A percentile compares a stretch with the other conserved stretches of the same genome.
These are phyloP conservation scores for Sitta carolinensis DNA, from an alignment of 2,797 vertebrate species.

Conservation along the genomic window DNA sequence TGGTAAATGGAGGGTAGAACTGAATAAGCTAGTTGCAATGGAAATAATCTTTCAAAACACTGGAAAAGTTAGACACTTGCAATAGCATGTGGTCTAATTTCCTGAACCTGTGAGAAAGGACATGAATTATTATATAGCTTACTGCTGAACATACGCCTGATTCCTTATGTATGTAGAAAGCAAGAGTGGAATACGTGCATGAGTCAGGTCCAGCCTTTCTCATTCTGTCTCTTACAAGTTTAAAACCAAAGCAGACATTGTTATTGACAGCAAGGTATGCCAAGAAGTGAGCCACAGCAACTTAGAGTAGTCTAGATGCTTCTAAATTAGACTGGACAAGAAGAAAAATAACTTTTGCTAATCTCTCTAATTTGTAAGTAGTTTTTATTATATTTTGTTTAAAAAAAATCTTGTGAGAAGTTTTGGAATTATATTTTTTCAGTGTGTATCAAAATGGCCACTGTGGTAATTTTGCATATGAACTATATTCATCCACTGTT, in stretches of 20 bases:
- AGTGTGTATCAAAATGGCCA: neutral
- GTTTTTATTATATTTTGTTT: neutral
- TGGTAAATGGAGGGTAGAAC: constrained; percentile 3
- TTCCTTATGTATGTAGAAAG: neutral
- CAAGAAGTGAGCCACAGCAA: neutral
- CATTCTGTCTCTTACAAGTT: neutral
- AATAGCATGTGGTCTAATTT: constrained; percentile 65
- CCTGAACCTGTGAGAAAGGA: constrained; percentile 45
- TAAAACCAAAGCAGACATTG: neutral
- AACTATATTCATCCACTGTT: neutral
- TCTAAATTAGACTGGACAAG: neutral
- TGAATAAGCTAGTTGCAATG: constrained; percentile 50
- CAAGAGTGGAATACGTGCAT: neutral
- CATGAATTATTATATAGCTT: constrained; percentile 33
- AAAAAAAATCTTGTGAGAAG: neutral
- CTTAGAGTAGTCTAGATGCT: neutral
- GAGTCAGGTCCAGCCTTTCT: neutral
- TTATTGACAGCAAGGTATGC: neutral
- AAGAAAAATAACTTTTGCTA: neutral
- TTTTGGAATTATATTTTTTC: neutral
- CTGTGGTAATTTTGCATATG: neutral
- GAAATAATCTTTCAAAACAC: constrained; percentile 53
- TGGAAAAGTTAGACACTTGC: constrained; percentile 51
- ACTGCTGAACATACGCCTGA: neutral
- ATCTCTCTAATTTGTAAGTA: neutral